These are phyloP conservation scores for Mallotus villosus DNA, from an alignment of 2,797 vertebrate genomes.

Conservation along the genomic window DNA sequence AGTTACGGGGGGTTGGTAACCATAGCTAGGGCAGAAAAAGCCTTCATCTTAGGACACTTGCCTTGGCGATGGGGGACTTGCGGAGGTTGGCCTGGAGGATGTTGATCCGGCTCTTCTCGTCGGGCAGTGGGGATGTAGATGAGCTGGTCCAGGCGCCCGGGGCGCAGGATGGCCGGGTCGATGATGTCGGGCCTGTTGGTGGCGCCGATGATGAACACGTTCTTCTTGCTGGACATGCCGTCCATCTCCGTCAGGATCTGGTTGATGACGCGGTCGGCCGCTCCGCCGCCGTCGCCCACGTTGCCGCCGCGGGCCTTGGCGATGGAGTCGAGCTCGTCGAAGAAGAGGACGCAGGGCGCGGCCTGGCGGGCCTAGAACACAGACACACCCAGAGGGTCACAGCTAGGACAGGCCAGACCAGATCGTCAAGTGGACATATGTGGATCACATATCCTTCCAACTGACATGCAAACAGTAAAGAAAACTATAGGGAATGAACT, in stretches of 20 bases:
- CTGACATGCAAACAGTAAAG: too few species aligned
- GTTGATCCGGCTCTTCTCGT: slow-evolving; percentile 86
- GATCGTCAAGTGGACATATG: neutral
- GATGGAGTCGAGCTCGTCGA: slow-evolving; percentile 86
- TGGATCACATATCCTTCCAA: too few species aligned
- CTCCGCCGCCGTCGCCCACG: slow-evolving; percentile 82
- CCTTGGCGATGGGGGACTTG: slow-evolving; percentile 86
- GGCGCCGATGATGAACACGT: slow-evolving; percentile 87
- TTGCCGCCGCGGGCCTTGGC: slow-evolving; percentile 87
- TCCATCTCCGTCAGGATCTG: slow-evolving; percentile 90
- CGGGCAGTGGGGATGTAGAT: slow-evolving; percentile 87
- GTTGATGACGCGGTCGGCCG: slow-evolving; percentile 86
- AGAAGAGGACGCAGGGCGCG: slow-evolving; percentile 85
- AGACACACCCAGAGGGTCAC: neutral
- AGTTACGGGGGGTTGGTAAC: too few species aligned
- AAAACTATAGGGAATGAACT: too few species aligned
- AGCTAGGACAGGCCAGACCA: too few species aligned
- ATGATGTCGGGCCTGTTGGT: slow-evolving; percentile 89
- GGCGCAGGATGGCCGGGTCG: slow-evolving; percentile 85
- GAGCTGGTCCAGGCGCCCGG: slow-evolving; percentile 84
- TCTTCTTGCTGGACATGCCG: slow-evolving; percentile 89
- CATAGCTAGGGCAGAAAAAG: too few species aligned
- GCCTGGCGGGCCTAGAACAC: slow-evolving; percentile 80
- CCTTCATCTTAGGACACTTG: slow-evolving; percentile 25
- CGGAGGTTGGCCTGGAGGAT: slow-evolving; percentile 88